These are phyloP conservation scores for Mungos mungo DNA, from an alignment of 2,113 vertebrate species.

Conservation along the genomic window DNA sequence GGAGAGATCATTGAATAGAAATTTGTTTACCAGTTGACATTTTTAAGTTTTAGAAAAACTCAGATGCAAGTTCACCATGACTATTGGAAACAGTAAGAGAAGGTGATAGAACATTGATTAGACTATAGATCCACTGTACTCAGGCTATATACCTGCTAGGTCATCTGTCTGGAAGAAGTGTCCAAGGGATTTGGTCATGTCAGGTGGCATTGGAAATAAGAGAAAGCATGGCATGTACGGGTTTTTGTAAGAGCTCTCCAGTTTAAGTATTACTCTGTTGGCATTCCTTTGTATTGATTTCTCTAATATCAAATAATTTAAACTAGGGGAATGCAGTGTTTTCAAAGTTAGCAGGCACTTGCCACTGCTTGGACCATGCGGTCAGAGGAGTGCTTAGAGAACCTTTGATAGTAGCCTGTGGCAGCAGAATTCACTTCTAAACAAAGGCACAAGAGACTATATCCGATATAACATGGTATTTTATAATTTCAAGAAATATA, in stretches of 20 bases:
- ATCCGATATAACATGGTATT: background rate
- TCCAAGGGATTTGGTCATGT: background rate
- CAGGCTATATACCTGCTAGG: background rate
- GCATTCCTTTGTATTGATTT: background rate
- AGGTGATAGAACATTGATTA: background rate
- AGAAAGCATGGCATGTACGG: accelerated
- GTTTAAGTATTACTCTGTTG: background rate
- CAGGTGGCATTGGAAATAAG: background rate
- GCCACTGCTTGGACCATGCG: background rate
- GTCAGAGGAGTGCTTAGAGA: accelerated
- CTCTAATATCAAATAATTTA: background rate
- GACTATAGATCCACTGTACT: background rate
- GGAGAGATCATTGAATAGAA: background rate
- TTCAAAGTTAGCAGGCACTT: background rate
- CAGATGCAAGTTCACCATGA: background rate
- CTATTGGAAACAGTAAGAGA: background rate
- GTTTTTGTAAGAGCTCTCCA: background rate
- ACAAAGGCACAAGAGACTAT: background rate
- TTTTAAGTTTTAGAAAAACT: background rate
- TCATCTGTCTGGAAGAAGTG: background rate
- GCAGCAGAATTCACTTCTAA: background rate
- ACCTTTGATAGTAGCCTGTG: background rate
- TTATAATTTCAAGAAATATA: background rate
- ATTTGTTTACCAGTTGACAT: no score
- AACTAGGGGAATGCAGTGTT: background rate